These are phyloP conservation scores for Rhynchopsitta pachyrhyncha DNA, from an alignment of 2,113 vertebrate species.

Conservation along the genomic window DNA sequence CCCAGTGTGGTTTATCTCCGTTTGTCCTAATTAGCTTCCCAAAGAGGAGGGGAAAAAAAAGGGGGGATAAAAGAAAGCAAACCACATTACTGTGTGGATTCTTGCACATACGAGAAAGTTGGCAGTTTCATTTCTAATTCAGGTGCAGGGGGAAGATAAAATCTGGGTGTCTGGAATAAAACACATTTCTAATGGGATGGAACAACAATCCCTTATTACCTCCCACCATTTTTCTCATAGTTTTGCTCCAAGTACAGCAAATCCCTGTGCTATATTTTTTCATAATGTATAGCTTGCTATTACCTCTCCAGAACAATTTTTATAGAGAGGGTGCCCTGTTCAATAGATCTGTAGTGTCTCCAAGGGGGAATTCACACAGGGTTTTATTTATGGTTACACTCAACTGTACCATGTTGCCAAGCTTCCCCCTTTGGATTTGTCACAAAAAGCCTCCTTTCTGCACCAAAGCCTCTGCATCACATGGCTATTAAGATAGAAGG, in stretches of 20 bases:
- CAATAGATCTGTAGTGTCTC: conserved; percentile 70
- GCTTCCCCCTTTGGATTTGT: conserved; percentile 47
- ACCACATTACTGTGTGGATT: conserved; percentile 10
- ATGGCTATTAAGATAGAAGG: conserved; percentile 36
- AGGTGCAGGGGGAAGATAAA: conserved; percentile 62
- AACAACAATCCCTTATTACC: conserved; percentile 63
- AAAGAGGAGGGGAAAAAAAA: background rate
- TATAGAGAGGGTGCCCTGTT: conserved; percentile 71
- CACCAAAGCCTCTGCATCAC: conserved; percentile 23
- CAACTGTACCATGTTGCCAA: conserved; percentile 61
- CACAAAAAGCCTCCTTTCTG: conserved; percentile 30
- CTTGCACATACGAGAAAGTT: conserved; percentile 47
- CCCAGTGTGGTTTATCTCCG: background rate
- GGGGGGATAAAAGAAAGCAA: background rate
- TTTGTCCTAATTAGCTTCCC: conserved; percentile 56
- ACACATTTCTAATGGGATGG: conserved; percentile 61
- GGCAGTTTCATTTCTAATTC: conserved; percentile 68
- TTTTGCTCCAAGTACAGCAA: conserved; percentile 69
- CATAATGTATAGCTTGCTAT: conserved; percentile 71
- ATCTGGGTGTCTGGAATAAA: conserved; percentile 70
- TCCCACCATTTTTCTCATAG: conserved; percentile 60
- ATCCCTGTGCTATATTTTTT: conserved; percentile 66
- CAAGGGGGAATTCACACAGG: conserved; percentile 67
- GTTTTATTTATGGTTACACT: conserved; percentile 68
- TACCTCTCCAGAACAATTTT: conserved; percentile 71